phyloP scores from a whole-genome alignment of 2,797 vertebrate genomes.

The Aulostomus chinensis region DNA sequence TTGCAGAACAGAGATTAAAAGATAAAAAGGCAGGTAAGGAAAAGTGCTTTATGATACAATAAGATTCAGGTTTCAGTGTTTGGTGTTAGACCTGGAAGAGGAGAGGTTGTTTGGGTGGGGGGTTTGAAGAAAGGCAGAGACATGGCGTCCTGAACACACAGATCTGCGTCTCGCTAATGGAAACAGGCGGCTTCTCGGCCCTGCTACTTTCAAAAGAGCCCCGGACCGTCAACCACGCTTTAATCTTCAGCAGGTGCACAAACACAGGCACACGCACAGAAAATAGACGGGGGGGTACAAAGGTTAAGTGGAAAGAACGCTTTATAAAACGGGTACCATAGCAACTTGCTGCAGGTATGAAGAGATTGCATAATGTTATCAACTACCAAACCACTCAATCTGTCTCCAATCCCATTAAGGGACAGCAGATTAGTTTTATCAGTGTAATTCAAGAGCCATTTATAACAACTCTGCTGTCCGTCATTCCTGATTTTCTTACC shows the following conservation, averaged over 20 bases:
- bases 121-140: slow-evolving; percentile 18
- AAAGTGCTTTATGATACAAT: slow-evolving; percentile 9
- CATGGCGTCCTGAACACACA: slow-evolving; percentile 39
- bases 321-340: slow-evolving; percentile 59
- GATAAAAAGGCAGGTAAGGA: slow-evolving; percentile 2
- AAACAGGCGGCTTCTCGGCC: slow-evolving; percentile 38
- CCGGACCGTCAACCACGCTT: slow-evolving; percentile 49
- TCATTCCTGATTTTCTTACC: slow-evolving; percentile 25
- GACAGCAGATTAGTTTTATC: slow-evolving; percentile 44
- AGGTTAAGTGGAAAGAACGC: slow-evolving; percentile 58
- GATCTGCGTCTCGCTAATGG: slow-evolving; percentile 55
- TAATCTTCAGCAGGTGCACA: slow-evolving; percentile 76
- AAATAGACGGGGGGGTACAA: slow-evolving; percentile 42
- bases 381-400: slow-evolving; percentile 35
- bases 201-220: slow-evolving; percentile 53
- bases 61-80: slow-evolving; percentile 1
- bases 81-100: not conserved
- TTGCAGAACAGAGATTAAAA: slow-evolving; percentile 16
- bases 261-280: slow-evolving; percentile 18
- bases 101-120: not conserved
- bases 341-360: slow-evolving; percentile 55
- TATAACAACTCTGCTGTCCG: slow-evolving; percentile 33
- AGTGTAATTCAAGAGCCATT: slow-evolving; percentile 31
- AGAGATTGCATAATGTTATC: slow-evolving; percentile 48
- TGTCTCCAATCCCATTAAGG: slow-evolving; percentile 27